Evolutionary conservation across 1,140 invertebrate species (phyloP), one percentile per base, ranked within the genome.

Genomic region (Procambarus clarkii): DNA sequence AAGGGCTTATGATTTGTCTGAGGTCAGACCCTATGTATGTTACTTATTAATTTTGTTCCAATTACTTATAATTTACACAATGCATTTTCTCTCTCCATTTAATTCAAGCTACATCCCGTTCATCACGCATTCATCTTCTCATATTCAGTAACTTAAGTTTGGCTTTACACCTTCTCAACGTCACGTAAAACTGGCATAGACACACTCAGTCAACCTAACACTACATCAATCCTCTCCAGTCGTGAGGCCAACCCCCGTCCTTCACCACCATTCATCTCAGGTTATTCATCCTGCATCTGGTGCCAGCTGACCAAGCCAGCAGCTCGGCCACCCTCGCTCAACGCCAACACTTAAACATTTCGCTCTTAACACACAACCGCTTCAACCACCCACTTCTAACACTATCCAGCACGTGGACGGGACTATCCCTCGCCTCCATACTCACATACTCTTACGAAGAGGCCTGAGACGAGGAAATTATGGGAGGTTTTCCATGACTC

Each of bases 271-370:
- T 83, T 83, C 60, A 83, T 83, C 81, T 69, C 24, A 7, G 81
- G 85, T 79, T 79, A 87, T 87, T 87, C 85, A 78, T 87, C 85
- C 85, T 79, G 78, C 85, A 87, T 78, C 85, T 78, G 76, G 76
- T 60, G 58, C 85, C 84, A 87, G 85, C 85, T 87, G 85, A 87
- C 74, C 84, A 46, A 86, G 45, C 84, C 83, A 84, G 34, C 81
- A 69, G 58, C 71, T 34, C 74, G 24, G 18, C 1, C 44, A 87
- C 8, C 50, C 85, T 87, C 21, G 13, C 85, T 69, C 11, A 4
- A 71, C 50, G 54, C 74, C 9, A 45, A 15, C 71, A 54, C 24
- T 58, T 11, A 86, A 77, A 54, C 84, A 77, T 24, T 15, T 9
- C 46, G 4, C 9, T 86, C 34, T 87, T 77, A 44, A 3, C n/a